Evolutionary conservation across 2,888 invertebrate genomes (phyloP), one percentile per base, ranked within the genome.

Genomic region (Elaeidobius kamerunicus): DNA sequence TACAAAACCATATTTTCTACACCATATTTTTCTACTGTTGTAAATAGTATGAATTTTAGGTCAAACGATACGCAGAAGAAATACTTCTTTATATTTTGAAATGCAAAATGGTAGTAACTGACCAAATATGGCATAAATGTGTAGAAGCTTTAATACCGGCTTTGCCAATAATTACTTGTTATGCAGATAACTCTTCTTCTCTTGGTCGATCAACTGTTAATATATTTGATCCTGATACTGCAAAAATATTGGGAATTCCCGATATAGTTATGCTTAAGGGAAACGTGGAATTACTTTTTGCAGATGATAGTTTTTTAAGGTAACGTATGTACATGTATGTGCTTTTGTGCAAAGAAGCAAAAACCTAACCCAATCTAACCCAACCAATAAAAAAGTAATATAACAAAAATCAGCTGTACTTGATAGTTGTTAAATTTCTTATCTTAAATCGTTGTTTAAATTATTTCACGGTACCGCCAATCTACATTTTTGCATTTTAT

Each of bases 181-280:
- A 80, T 60, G 78, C 80, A 0, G 75, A 61, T 70, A 79, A 70
- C 73, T 76, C 60, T 66, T 78, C 66, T 9, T 35, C 71, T 52
- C 59, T 78, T 68, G 85, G 85, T 0, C 77, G 81, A 67, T 78
- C 81, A 1, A 73, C 86, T 40, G 75, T 82, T 56, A 80, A 80
- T 63, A 79, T 85, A 16, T 69, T 84, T 12, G 84, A 86, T 67
- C 77, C 78, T 0, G 84, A 85, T 58, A 76, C 81, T 63, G 81
- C 81, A 1, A 73, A 76, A 38, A 75, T 77, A 53, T 76, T 84
- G 73, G 76, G 77, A 27, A 73, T 85, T 40, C 77, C 83, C 1
- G 67, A 67, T 2, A 63, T 77, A 3, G 82, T 82, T 61, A 76
- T 80, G 66, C 53, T 79, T 4, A 76, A 74, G 62, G 75, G 75